Conservation (phyloP, 2,113 vertebrate genomes). For the Pelecanus crispus region DNA sequence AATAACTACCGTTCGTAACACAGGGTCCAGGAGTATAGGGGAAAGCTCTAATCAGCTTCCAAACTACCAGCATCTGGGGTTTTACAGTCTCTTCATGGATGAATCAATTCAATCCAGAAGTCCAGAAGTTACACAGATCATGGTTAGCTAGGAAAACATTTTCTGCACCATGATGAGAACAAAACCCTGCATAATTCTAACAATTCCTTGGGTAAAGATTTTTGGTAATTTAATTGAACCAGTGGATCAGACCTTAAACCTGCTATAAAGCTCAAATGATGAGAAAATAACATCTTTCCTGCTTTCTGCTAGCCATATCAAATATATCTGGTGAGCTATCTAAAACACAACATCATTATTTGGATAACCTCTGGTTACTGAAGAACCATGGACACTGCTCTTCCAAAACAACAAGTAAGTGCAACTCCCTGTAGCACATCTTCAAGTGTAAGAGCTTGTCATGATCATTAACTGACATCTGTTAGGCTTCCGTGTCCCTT, state of each 20-base stretch:
- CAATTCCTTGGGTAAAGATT: neutral
- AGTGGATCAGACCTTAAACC: neutral
- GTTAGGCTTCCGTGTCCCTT: neutral
- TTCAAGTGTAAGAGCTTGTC: neutral
- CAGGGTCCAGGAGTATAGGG: neutral
- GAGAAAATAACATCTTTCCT: neutral
- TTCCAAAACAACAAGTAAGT: neutral
- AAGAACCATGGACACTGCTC: neutral
- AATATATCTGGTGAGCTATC: neutral
- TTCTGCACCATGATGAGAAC: neutral
- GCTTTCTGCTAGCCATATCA: neutral
- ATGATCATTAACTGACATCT: neutral
- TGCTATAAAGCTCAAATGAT: neutral
- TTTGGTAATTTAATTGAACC: neutral
- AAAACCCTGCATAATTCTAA: neutral
- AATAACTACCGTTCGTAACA: rapidly evolving
- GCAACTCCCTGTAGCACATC: neutral
- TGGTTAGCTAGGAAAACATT: neutral
- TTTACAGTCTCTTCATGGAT: neutral
- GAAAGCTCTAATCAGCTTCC: neutral
- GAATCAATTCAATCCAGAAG: neutral
- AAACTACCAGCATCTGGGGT: neutral
- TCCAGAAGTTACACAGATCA: neutral
- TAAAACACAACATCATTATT: neutral
- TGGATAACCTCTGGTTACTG: neutral